Percentiles rank a stretch among this genome's conserved stretches.
Conservation (phyloP, 2,888 invertebrate genomes). For the Caenorhabditis sp. region DNA sequence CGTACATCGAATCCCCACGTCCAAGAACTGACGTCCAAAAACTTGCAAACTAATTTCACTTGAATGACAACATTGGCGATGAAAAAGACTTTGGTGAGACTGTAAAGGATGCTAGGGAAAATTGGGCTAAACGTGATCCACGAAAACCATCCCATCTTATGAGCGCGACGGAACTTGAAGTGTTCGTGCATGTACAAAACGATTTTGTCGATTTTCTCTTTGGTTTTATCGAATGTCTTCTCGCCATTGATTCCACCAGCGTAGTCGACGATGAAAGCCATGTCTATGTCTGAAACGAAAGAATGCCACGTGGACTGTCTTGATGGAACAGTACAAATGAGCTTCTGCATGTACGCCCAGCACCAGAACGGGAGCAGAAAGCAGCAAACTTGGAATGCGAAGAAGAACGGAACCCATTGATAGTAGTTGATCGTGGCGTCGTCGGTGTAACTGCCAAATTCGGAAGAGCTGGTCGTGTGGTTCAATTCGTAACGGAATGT, state of each 20-base stretch:
- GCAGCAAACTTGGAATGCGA: constrained; percentile 55
- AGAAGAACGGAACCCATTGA: constrained; percentile 62
- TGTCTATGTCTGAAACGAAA: constrained; percentile 39
- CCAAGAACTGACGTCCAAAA: constrained; percentile 42
- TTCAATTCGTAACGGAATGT: constrained; percentile 41
- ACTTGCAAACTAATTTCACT: constrained; percentile 39
- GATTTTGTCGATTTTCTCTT: constrained; percentile 32
- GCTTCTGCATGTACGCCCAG: constrained; percentile 53
- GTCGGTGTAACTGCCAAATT: constrained; percentile 28
- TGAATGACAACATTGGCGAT: constrained; percentile 47
- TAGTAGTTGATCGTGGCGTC: constrained; percentile 44
- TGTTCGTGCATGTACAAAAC: constrained; percentile 46
- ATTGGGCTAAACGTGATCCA: constrained; percentile 42
- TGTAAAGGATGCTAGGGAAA: constrained; percentile 38
- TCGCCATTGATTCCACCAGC: constrained; percentile 34
- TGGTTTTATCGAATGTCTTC: constrained; percentile 16
- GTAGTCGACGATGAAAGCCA: constrained; percentile 47
- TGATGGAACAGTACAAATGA: constrained; percentile 31
- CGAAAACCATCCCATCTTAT: constrained; percentile 46
- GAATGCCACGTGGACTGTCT: too few species aligned
- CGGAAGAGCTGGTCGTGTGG: constrained; percentile 2
- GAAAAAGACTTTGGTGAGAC: constrained; percentile 42
- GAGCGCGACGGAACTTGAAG: constrained; percentile 48
- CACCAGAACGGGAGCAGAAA: constrained; percentile 55
- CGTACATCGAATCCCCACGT: constrained; percentile 53